Evolutionary conservation across 2,113 vertebrate species (phyloP).

Genomic region (Stegostoma tigrinum): DNA sequence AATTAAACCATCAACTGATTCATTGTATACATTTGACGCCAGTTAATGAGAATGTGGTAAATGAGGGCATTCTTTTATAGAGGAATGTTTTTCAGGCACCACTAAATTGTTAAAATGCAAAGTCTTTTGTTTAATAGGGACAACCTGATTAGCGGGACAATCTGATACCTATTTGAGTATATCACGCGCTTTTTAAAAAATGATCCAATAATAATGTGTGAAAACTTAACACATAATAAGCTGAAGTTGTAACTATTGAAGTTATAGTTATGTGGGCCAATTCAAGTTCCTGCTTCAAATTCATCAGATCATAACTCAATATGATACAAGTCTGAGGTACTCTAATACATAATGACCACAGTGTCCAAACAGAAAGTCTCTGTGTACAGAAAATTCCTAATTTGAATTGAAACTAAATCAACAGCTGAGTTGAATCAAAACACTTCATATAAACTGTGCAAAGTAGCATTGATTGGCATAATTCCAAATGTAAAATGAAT

Average conservation of each 20-base stretch:
- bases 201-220: background rate
- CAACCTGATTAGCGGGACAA: background rate
- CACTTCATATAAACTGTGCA: constrained; percentile 20
- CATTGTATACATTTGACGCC: constrained; percentile 29
- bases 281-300: background rate
- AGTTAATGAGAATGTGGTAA: constrained; percentile 32
- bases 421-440: constrained; percentile 35
- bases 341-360: background rate
- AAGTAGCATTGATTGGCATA: background rate
- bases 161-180: background rate
- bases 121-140: background rate
- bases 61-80: constrained; percentile 18
- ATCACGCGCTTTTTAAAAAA: background rate
- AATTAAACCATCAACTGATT: constrained; percentile 30
- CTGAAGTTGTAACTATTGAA: background rate
- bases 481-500: constrained; percentile 31
- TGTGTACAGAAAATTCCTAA: background rate
- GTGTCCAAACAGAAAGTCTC: background rate
- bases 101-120: background rate
- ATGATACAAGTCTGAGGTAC: background rate
- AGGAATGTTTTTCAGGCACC: background rate
- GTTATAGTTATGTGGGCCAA: background rate
- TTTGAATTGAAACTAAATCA: constrained; percentile 34
- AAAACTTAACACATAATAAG: background rate
- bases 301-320: background rate